Base-by-base conservation (phyloP, 2,797 vertebrate species). In the Pogonophryne albipinna region DNA sequence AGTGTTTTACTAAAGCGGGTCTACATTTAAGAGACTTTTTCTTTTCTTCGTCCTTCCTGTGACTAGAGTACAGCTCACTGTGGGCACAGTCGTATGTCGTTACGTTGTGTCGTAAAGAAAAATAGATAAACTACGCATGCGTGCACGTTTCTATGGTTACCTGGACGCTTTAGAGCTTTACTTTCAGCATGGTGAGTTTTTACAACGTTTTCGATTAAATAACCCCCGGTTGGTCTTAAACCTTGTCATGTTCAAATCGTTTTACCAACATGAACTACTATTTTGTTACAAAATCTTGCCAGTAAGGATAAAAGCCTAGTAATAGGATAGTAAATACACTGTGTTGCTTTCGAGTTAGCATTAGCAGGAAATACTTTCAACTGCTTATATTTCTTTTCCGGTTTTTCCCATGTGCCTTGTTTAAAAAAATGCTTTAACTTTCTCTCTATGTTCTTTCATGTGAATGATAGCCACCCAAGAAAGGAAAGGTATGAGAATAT, bases 101-200 rank as follows among this genome's bases (percentile, higher is more conserved):
- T 12, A 6, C 2, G 1, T 38, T 13, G 0, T 82, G 91, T 92
- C 90, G 94, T 71, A 89, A 92, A 91, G 52, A 2, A 15, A 59
- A 87, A 85, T 64, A 85, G 1, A 68, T 0, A 1, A 38, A 65
- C 8, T 0, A 34, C 93, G 91, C 89, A 81, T 86, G 92, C 76
- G 66, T 42, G 0, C 0, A 0, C 0, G 89, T 92, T 89, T 55
- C 90, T 44, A 91, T 80, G 76, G 92, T 89, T 82, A 87, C 87
- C 1, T 0, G 11, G 59, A 90, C 85, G 78, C 83, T 20, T 12
- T 3, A 16, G 16, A 1, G 45, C 10, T 16, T 14, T 4, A 3
- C 19, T 8, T 60, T 52, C 23, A 66, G 6, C 1, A 92, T 93
- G 90, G 91, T 93, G 51, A 80, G 87, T 76, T 76, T 83, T 83